Percentiles rank a stretch among this genome's conserved stretches.
Evolutionary conservation across 1,140 invertebrate genomes (phyloP).

Genomic region (Kradibia gibbosae): DNA sequence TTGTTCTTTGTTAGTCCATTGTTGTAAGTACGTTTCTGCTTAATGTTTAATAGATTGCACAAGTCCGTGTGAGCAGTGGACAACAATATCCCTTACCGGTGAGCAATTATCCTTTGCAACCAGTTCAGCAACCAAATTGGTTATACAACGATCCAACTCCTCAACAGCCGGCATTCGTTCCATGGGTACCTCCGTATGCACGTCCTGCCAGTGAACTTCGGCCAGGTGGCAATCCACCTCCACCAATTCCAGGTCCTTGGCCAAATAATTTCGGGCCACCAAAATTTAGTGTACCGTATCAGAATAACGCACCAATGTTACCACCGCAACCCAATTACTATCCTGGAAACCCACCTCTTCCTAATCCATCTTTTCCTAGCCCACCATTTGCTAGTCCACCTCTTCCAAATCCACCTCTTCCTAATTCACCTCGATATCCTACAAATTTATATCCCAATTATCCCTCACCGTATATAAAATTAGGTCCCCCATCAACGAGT

Average conservation of each 20-base stretch:
- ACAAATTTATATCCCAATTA: no score
- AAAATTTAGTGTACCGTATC: neutral
- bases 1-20: no score
- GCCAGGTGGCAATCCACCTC: neutral
- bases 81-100: neutral
- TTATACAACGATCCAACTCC: neutral
- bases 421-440: no score
- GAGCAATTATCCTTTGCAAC: neutral
- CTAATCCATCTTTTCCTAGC: neutral
- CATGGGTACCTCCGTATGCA: neutral
- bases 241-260: neutral
- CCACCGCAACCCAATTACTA: neutral
- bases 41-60: neutral
- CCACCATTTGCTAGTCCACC: neutral
- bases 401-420: no score
- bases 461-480: no score
- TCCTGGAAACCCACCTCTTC: no score
- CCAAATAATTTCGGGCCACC: neutral
- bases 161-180: neutral
- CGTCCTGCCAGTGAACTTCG: no score
- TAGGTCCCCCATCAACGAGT: no score
- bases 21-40: no score
- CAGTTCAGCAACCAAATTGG: neutral
- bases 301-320: neutral
- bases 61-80: neutral